Evolutionary conservation across 2,113 vertebrate species (phyloP).

Genomic region (Gymnorhina tibicen): DNA sequence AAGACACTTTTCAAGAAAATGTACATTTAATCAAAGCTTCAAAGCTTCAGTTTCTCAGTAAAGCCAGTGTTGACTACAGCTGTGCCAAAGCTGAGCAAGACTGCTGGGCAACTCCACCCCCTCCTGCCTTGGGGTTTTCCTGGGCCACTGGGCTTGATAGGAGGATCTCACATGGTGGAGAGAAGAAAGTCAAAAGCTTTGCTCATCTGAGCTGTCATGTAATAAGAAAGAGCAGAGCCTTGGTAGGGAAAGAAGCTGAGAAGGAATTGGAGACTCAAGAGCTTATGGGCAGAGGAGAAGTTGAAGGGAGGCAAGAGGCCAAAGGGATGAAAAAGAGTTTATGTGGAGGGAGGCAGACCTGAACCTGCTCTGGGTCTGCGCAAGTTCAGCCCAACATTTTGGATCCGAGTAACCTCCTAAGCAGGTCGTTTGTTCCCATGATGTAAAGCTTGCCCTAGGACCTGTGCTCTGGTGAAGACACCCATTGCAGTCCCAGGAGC

Average conservation of each 20-base stretch:
- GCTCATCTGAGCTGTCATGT: not conserved
- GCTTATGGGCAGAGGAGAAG: not conserved
- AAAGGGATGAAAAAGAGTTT: not conserved
- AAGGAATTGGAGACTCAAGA: not conserved
- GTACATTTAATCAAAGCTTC: not conserved
- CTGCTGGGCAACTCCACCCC: not conserved
- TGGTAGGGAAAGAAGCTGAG: not conserved
- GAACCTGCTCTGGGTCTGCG: not conserved
- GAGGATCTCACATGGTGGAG: not conserved
- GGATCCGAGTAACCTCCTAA: not conserved
- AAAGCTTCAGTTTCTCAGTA: not conserved
- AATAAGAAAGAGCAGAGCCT: not conserved
- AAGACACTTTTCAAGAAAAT: conserved; percentile 27
- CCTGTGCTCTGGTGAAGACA: not conserved
- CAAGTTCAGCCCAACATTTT: not conserved
- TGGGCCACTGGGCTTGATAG: not conserved
- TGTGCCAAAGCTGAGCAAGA: not conserved
- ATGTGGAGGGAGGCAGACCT: not conserved
- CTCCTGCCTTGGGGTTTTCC: not conserved
- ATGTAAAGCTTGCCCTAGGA: not conserved
- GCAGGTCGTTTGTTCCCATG: not conserved
- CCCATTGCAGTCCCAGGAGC: not conserved
- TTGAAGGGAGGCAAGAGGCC: not conserved
- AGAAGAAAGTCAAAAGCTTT: not conserved
- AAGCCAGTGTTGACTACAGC: not conserved